phyloP scores from a whole-genome alignment of 53 echinoderm and acorn worm genomes.

The Paracentrotus lividus region DNA sequence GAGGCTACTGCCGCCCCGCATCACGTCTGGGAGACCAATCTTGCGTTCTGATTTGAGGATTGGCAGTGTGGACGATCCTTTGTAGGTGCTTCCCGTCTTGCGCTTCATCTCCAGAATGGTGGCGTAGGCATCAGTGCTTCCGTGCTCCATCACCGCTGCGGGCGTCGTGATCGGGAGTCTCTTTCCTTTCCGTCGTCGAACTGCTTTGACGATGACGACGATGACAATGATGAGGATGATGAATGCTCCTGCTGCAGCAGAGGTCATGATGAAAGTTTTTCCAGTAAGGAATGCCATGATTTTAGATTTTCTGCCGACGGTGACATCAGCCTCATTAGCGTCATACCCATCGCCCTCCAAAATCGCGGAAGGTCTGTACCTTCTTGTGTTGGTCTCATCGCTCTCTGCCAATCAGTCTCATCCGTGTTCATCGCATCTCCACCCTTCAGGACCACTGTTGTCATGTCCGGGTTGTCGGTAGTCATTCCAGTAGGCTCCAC shows the following conservation, averaged over 20 bases:
- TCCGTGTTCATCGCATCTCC: slow-evolving; percentile 13
- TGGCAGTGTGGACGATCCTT: slow-evolving; percentile 37
- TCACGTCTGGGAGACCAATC: slow-evolving; percentile 36
- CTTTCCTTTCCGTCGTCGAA: slow-evolving; percentile 6
- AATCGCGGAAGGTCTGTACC: slow-evolving; percentile 4
- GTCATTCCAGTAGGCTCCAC: slow-evolving; percentile 52
- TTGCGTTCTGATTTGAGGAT: slow-evolving; percentile 49
- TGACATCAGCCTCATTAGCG: background rate
- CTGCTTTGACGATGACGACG: slow-evolving; percentile 41
- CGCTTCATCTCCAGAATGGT: slow-evolving; percentile 62
- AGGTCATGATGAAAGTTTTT: slow-evolving; percentile 42
- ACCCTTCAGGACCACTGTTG: background rate
- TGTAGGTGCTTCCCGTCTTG: slow-evolving; percentile 56
- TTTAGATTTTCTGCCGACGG: slow-evolving; percentile 36
- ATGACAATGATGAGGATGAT: slow-evolving; percentile 27
- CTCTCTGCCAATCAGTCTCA: slow-evolving; percentile 32
- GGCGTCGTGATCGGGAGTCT: slow-evolving; percentile 51
- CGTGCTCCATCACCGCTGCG: slow-evolving; percentile 15
- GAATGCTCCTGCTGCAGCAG: slow-evolving; percentile 22
- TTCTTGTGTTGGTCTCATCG: slow-evolving; percentile 37
- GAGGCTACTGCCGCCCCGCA: slow-evolving; percentile 52
- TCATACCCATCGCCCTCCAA: background rate
- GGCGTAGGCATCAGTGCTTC: slow-evolving; percentile 45
- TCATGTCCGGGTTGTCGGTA: slow-evolving; percentile 8
- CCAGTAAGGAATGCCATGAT: slow-evolving; percentile 49